Conservation (phyloP, 1,140 invertebrate species). For the Caenorhabditis inopinata region DNA sequence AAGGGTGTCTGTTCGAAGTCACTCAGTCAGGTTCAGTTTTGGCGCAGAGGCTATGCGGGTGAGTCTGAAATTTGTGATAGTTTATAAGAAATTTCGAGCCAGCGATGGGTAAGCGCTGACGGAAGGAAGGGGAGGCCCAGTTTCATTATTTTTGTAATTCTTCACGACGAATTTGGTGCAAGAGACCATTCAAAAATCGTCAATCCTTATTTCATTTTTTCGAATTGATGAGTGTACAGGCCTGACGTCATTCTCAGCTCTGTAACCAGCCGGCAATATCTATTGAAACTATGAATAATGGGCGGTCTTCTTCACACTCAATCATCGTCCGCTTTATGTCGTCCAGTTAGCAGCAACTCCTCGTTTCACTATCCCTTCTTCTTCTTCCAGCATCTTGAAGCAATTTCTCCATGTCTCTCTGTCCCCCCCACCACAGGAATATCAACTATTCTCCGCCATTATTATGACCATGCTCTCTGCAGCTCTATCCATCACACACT, state of each 20-base stretch:
- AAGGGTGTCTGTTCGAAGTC: constrained; percentile 36
- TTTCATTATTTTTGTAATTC: no score
- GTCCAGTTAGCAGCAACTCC: constrained; percentile 14
- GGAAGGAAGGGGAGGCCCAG: no score
- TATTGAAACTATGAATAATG: constrained; percentile 27
- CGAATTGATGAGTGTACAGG: no score
- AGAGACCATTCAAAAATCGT: no score
- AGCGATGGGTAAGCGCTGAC: no score
- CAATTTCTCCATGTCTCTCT: constrained; percentile 4
- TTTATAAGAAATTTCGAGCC: no score
- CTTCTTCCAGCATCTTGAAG: constrained; percentile 30
- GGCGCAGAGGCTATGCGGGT: constrained; percentile 28
- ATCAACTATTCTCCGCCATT: constrained; percentile 2
- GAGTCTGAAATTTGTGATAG: neutral
- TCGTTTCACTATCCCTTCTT: neutral
- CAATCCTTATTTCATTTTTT: no score
- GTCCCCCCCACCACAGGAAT: no score
- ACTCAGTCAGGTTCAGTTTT: constrained; percentile 15
- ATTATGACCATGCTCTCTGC: neutral
- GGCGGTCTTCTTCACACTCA: constrained; percentile 20
- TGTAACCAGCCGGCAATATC: neutral
- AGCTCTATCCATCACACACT: neutral
- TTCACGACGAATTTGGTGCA: no score
- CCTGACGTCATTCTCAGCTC: neutral
- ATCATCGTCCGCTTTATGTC: constrained; percentile 10